These are phyloP conservation scores for Morphnarchus princeps DNA, from an alignment of 2,113 vertebrate species.

Conservation along the genomic window DNA sequence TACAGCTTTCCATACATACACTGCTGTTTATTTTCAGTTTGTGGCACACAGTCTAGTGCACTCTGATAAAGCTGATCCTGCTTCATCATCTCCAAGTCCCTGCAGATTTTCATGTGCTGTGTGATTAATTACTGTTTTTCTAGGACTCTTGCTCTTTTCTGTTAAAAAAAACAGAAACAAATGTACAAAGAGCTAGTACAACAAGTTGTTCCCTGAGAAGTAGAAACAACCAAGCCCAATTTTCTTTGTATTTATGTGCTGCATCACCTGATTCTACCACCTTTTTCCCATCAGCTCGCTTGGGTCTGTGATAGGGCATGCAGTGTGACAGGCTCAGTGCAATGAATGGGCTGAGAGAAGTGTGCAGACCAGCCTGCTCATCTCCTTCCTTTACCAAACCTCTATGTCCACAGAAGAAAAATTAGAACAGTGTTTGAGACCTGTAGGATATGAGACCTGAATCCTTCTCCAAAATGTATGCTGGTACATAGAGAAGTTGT, in stretches of 20 bases:
- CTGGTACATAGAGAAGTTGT: not conserved
- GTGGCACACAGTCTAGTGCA: not conserved
- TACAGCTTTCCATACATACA: not conserved
- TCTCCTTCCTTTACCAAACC: not conserved
- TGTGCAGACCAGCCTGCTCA: not conserved
- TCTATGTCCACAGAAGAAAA: not conserved
- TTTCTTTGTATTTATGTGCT: not conserved
- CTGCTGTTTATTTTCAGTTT: constrained; percentile 33
- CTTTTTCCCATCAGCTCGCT: not conserved
- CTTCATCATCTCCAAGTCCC: constrained; percentile 34
- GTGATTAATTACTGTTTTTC: constrained; percentile 60
- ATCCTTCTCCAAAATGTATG: not conserved
- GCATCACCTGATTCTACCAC: not conserved
- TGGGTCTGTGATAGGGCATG: not conserved
- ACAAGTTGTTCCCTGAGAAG: not conserved
- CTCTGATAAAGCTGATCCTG: constrained; percentile 32
- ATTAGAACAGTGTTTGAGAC: not conserved
- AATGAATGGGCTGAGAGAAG: not conserved
- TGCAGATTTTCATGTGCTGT: not conserved
- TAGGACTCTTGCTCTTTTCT: constrained; percentile 25
- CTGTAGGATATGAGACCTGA: not conserved
- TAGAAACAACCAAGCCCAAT: not conserved
- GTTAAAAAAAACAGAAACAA: not conserved
- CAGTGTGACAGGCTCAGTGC: not conserved
- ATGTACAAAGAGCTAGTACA: not conserved